A percentile compares a stretch with the other conserved stretches of the same genome.
Conservation (phyloP, 2,113 vertebrate genomes). For the Callopanchax toddi region DNA sequence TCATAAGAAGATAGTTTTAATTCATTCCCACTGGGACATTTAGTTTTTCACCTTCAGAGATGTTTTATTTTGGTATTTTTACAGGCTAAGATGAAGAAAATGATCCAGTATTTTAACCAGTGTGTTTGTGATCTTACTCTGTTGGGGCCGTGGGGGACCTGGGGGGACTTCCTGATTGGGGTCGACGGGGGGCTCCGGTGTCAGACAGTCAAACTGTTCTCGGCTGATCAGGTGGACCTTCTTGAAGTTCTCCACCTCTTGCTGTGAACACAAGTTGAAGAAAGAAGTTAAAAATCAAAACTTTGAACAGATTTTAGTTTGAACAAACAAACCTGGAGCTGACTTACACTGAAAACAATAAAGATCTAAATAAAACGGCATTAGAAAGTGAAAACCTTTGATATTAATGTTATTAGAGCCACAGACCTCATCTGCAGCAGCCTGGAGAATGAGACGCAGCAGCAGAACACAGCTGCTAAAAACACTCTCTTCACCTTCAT, state of each 20-base stretch:
- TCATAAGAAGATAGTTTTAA: no score
- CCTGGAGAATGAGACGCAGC: slow-evolving; percentile 56
- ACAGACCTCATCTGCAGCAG: slow-evolving; percentile 66
- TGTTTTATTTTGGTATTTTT: no score
- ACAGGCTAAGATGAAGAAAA: no score
- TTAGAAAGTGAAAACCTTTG: no score
- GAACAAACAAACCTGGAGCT: no score
- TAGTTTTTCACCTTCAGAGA: no score
- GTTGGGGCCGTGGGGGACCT: slow-evolving; percentile 90
- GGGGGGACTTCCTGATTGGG: slow-evolving; percentile 98
- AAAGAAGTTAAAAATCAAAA: no score
- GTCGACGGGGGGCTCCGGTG: slow-evolving; percentile 96
- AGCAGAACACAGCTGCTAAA: slow-evolving; percentile 64
- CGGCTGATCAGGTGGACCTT: slow-evolving; percentile 98
- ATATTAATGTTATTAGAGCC: background rate
- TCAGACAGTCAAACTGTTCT: slow-evolving; percentile 95
- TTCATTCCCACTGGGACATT: no score
- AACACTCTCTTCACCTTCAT: slow-evolving; percentile 57
- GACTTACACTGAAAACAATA: no score
- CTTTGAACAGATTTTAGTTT: no score
- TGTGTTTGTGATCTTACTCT: slow-evolving; percentile 87
- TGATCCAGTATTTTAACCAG: no score
- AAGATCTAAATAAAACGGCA: no score
- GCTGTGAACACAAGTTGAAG: slow-evolving; percentile 76
- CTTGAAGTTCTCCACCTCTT: slow-evolving; percentile 99